These are phyloP conservation scores for Macrophya alboannulata DNA, from an alignment of 2,888 invertebrate genomes.

Conservation along the genomic window DNA sequence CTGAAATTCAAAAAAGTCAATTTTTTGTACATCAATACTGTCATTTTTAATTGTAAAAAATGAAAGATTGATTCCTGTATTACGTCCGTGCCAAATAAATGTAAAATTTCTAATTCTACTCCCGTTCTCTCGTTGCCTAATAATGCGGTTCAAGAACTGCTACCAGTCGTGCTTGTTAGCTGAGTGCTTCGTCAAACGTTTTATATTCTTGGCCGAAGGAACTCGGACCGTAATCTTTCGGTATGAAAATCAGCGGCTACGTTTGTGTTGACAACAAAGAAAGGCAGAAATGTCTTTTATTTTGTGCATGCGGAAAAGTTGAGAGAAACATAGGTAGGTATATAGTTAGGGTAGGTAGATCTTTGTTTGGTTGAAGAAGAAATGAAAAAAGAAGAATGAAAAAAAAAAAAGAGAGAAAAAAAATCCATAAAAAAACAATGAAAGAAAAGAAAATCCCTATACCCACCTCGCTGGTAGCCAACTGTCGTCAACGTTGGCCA, in stretches of 20 bases:
- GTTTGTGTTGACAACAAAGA: constrained; percentile 23
- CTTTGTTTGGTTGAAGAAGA: constrained; percentile 11
- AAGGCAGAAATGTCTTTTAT: constrained; percentile 22
- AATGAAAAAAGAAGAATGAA: constrained; percentile 3
- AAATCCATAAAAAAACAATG: neutral
- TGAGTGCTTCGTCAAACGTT: constrained; percentile 27
- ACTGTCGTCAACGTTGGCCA: constrained; percentile 45
- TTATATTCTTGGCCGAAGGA: neutral
- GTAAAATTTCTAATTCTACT: neutral
- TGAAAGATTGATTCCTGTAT: neutral
- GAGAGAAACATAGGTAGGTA: neutral
- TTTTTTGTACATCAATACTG: neutral
- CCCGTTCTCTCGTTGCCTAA: neutral
- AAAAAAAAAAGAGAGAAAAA: neutral
- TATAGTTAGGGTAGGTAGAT: neutral
- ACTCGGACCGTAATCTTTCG: constrained; percentile 15
- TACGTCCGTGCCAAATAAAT: neutral
- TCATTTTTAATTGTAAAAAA: neutral
- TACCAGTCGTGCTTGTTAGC: neutral
- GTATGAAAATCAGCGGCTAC: neutral
- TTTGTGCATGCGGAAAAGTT: constrained; percentile 23
- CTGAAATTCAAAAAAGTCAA: too few relatives aligned
- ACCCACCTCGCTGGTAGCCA: constrained; percentile 28
- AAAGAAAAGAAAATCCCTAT: constrained; percentile 36
- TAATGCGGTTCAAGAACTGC: neutral